Evolutionary conservation across 2,113 vertebrate genomes (phyloP).

Genomic region (Mesembrinibis cayennensis): DNA sequence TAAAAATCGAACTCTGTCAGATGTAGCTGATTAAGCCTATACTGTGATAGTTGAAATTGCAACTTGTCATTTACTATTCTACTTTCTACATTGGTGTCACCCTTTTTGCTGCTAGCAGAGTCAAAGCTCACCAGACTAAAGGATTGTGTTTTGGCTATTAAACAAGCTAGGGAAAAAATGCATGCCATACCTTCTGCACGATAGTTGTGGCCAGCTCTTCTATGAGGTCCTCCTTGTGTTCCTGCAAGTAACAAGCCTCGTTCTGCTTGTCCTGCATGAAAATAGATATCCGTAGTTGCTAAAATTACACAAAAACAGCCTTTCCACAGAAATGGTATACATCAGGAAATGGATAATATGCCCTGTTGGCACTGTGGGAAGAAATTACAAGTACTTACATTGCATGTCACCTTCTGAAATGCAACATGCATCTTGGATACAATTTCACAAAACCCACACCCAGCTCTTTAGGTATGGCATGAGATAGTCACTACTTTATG

Average conservation of each 20-base stretch:
- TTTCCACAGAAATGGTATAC: neutral
- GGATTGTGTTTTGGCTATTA: neutral
- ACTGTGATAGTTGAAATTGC: neutral
- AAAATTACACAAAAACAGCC: neutral
- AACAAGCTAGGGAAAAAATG: neutral
- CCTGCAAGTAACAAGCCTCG: conserved; percentile 91
- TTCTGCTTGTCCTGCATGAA: conserved; percentile 92
- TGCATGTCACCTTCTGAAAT: neutral
- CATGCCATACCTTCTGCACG: conserved; percentile 87
- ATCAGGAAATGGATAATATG: neutral
- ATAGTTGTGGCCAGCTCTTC: conserved; percentile 95
- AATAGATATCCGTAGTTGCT: neutral
- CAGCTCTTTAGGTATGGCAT: neutral
- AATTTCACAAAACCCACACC: neutral
- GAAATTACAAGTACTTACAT: neutral
- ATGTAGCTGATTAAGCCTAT: neutral
- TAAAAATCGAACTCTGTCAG: neutral
- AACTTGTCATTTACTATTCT: neutral
- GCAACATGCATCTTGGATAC: neutral
- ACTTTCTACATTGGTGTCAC: neutral
- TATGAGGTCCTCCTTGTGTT: conserved; percentile 94
- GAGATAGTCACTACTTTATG: neutral
- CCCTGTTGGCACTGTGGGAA: neutral
- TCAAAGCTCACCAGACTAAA: neutral
- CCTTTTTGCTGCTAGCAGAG: neutral